Percentiles rank a stretch among this genome's conserved stretches.
Evolutionary conservation across 2,797 vertebrate species (phyloP).

Genomic region (Tokudaia muenninki): DNA sequence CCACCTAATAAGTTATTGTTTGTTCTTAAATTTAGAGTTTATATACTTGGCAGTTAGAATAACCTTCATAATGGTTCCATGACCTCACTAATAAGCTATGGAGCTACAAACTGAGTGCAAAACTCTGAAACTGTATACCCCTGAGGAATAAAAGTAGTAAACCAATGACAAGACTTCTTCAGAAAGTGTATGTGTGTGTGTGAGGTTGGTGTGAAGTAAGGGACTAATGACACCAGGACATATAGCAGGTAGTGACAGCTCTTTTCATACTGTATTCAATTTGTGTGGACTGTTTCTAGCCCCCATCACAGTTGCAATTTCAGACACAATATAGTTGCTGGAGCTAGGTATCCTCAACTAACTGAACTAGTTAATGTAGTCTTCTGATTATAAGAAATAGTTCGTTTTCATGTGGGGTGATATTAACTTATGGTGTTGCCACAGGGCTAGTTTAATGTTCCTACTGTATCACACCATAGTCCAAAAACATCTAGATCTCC

Average conservation of each 20-base stretch:
- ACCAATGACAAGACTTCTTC: neutral
- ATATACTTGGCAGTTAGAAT: slow-evolving; percentile 28
- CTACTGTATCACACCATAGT: neutral
- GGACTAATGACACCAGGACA: neutral
- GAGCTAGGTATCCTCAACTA: neutral
- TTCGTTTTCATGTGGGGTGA: neutral
- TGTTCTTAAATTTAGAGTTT: neutral
- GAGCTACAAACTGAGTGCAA: slow-evolving; percentile 22
- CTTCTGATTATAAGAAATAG: slow-evolving; percentile 19
- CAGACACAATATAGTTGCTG: neutral
- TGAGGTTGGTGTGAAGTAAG: neutral
- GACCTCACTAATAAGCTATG: neutral
- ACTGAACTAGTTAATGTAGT: neutral
- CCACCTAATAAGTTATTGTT: neutral
- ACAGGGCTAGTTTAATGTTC: slow-evolving; percentile 11
- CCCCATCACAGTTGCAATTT: neutral
- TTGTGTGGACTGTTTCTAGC: neutral
- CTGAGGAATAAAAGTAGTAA: neutral
- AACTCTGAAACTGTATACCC: slow-evolving; percentile 14
- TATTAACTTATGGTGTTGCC: slow-evolving; percentile 41
- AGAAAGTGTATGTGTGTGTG: neutral
- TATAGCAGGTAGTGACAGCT: neutral
- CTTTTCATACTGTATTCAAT: neutral
- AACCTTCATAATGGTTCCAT: neutral
- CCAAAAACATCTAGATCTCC: slow-evolving; percentile 40